These are phyloP conservation scores for Harpagus bidentatus DNA, from an alignment of 2,113 vertebrate species.

Conservation along the genomic window DNA sequence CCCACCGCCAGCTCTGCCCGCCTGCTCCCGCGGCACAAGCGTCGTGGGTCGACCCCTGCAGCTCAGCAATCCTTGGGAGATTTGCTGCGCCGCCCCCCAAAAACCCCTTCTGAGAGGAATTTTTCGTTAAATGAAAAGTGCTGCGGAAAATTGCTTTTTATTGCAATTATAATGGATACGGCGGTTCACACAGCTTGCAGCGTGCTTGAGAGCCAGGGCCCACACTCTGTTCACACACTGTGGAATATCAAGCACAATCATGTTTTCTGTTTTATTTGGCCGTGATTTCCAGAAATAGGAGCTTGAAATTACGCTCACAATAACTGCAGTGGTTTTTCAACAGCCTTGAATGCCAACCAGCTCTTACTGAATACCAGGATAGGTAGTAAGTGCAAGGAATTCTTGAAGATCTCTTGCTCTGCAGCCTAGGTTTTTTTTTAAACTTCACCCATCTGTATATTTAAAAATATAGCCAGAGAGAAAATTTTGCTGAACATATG, in stretches of 20 bases:
- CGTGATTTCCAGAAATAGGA: background rate
- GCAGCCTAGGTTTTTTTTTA: background rate
- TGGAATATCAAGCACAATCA: background rate
- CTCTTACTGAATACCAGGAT: background rate
- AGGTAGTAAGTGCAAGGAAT: background rate
- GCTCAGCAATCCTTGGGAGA: background rate
- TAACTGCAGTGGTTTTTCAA: background rate
- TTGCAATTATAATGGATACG: background rate
- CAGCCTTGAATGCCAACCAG: background rate
- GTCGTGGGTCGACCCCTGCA: background rate
- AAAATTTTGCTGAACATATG: background rate
- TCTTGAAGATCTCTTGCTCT: background rate
- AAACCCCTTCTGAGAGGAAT: background rate
- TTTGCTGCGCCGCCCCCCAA: accelerated
- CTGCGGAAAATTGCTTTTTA: slow-evolving; percentile 20
- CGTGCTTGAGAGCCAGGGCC: background rate
- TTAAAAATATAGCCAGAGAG: background rate
- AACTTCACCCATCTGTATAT: background rate
- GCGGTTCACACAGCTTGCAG: background rate
- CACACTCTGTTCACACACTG: background rate
- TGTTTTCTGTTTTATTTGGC: slow-evolving; percentile 11
- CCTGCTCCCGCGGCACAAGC: background rate
- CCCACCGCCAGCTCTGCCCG: background rate
- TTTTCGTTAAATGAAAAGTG: background rate
- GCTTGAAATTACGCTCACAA: background rate